Conservation (phyloP, 2,888 invertebrate species). For the Eupithecia subumbrata region DNA sequence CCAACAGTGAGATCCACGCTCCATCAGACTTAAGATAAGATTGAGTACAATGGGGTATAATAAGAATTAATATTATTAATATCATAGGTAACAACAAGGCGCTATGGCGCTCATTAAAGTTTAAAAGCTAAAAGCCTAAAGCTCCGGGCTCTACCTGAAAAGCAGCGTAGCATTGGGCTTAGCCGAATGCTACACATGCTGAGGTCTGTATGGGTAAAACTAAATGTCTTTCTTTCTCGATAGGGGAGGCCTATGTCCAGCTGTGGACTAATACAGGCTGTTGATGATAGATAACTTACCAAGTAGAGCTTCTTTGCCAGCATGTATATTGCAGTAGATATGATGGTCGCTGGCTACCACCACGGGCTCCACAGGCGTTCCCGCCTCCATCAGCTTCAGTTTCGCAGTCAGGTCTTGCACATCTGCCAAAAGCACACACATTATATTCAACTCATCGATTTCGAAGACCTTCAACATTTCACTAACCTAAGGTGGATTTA, state of each 20-base stretch:
- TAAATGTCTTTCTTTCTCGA: no score
- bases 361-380: conserved; percentile 68
- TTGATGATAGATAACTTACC: conserved; percentile 55
- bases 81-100: no score
- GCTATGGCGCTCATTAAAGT: no score
- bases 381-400: conserved; percentile 86
- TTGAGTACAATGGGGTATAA: not conserved
- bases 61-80: no score
- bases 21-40: not conserved
- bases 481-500: no score
- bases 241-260: not conserved
- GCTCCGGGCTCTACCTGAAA: no score
- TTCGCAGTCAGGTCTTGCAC: conserved; percentile 88
- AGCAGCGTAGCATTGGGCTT: no score
- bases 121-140: no score
- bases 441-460: not conserved
- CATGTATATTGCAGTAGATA: conserved; percentile 79
- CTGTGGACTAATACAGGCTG: not conserved
- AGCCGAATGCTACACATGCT: no score
- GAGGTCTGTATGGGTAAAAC: no score
- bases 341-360: conserved; percentile 73
- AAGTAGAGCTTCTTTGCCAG: conserved; percentile 71
- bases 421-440: conserved; percentile 69
- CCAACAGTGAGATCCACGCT: not conserved
- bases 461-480: not conserved